Evolutionary conservation across 2,888 invertebrate genomes (phyloP), one percentile per base, ranked within the genome.

Genomic region (Tetrapedia diversipes): DNA sequence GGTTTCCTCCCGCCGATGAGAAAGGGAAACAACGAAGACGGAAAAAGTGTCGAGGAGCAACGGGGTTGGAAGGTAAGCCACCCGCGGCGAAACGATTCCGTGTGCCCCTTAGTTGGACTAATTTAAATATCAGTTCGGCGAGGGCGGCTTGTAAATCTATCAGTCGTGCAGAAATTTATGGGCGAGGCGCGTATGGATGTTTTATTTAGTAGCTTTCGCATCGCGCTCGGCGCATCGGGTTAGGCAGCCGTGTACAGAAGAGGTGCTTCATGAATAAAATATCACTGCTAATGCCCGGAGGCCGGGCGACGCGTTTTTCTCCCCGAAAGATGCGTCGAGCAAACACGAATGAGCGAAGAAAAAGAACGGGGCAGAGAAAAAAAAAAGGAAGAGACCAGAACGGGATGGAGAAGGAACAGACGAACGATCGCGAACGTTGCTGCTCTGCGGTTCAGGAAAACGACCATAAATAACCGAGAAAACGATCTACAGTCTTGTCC

Each of bases 251-350:
- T 85, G 82, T 86, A 86, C 85, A 87, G 85, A 90, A 89, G 66
- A 66, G 90, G 89, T 90, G 89, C 81, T 86, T 91, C 91, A 91
- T 91, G 91, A 91, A 91, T 91, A 91, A 91, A 91, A 91, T 91
- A 91, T 91, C 87, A 87, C 83, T 79, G 89, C 89, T 91, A 91
- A 91, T 91, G 89, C 90, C 91, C 87, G 84, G 87, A 87, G 90
- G 87, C 88, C 81, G 86, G 87, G 88, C 89, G 89, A 88, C 90
- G 88, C 87, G 88, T 90, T 90, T 90, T 89, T 90, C 88, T 86
- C 82, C 68, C 78, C 84, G 83, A 87, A 68, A 86, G 88, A 88
- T 87, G 86, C 87, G 87, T 77, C 78, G 72, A 67, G 65, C 71
- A 60, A 47, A 73, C 75, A 64, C 78, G 68, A 72, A 60, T 61